Evolutionary conservation across 2,888 invertebrate genomes (phyloP), one percentile per base, ranked within the genome.

Genomic region (Brachyptera putata): DNA sequence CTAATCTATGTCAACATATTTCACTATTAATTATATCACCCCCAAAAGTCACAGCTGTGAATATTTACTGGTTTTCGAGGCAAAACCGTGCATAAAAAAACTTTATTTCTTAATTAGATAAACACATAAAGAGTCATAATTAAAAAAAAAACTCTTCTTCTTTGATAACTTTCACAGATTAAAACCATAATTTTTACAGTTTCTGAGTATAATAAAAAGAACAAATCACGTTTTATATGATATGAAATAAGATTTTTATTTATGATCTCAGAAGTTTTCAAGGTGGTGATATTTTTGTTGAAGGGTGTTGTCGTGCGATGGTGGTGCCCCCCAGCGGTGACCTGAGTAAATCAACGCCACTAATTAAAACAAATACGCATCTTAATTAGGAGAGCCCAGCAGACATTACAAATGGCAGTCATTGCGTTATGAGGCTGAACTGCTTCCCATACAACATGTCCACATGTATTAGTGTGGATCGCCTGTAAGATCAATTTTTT

Each of bases 301-400:
- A 25, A 49, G 24, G 25, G 7, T 26, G 49, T 26, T 50, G 16
- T 24, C 49, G 26, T 26, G 50, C 24, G n/a, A 16, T 26, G n/a
- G 25, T 16, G 49, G 24, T 7, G 48, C 49, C 16, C 26, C 25
- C 49, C 26, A n/a, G 26, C 26, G 26, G 16, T 25, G n/a, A n/a
- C 24, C 24, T 25, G 16, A 25, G 49, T 50, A 50, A 50, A 50
- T 50, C 49, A 50, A 22, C 26, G 25, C 30, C 30, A 4, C 49
- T 58, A 58, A 58, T 58, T 58, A 58, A 58, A 58, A 58, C 58
- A 58, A 58, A 58, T 58, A 58, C 50, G 39, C 25, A 22, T 34
- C 58, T 22, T 49, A 58, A 50, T 58, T 58, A 49, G 26, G n/a
- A n/a, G n/a, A n/a, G n/a, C 30, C 49, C 49, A 50, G 50, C 49